These are phyloP conservation scores for Xanthia icteritia DNA, from an alignment of 2,888 invertebrate species.

Conservation along the genomic window DNA sequence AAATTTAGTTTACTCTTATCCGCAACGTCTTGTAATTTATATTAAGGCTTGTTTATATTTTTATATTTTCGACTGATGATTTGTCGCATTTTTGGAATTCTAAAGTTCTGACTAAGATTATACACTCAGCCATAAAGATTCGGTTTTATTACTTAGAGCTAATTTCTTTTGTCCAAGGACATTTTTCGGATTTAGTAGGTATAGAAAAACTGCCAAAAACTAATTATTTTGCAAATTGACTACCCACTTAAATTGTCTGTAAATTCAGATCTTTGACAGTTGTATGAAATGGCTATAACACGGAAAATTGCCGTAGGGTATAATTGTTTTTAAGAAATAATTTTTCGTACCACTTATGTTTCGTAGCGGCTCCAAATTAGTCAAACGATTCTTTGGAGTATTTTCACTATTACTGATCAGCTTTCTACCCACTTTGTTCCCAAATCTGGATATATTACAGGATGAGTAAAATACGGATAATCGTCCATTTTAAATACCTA, in stretches of 20 bases:
- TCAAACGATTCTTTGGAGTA: not conserved
- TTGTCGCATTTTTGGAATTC: not conserved
- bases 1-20: conserved; percentile 18
- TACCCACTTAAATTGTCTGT: not conserved
- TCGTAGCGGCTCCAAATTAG: not conserved
- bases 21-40: not conserved
- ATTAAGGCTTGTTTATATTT: not conserved
- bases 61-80: not conserved
- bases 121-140: not conserved
- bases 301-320: too few species aligned
- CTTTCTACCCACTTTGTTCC: not conserved
- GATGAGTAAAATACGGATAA: not conserved
- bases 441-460: not conserved
- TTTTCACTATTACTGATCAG: not conserved
- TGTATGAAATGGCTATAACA: too few species aligned
- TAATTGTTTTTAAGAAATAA: too few species aligned
- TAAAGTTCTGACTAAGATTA: too few species aligned
- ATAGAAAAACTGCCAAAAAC: not conserved
- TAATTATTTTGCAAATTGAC: not conserved
- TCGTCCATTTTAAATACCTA: too few species aligned
- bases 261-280: too few species aligned
- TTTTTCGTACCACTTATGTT: not conserved
- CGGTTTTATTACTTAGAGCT: not conserved
- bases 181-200: not conserved
- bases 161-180: not conserved